Conservation (phyloP, 2,797 vertebrate species). For the Acanthiza pusilla region DNA sequence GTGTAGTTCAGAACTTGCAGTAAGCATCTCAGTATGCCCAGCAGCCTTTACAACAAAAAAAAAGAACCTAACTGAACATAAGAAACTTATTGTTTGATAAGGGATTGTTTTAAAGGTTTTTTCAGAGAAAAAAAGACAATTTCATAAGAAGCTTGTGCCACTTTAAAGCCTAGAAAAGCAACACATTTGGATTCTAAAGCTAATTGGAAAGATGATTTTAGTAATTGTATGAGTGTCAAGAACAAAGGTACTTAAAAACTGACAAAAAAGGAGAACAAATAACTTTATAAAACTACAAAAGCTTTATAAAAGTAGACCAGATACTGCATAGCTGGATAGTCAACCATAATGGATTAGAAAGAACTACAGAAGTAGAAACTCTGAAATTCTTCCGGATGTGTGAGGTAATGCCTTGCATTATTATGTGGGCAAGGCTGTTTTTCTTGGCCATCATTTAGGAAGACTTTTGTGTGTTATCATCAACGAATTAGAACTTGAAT, state of each 20-base stretch:
- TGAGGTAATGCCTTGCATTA: constrained; percentile 33
- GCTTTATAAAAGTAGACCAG: background rate
- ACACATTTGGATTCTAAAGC: background rate
- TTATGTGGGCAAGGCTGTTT: constrained; percentile 21
- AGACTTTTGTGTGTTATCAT: constrained; percentile 6
- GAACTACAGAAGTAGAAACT: background rate
- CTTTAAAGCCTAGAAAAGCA: background rate
- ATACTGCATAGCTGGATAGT: background rate
- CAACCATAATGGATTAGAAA: background rate
- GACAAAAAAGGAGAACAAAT: background rate
- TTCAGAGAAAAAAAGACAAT: background rate
- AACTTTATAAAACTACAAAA: background rate
- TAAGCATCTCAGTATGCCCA: background rate
- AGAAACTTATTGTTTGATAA: background rate
- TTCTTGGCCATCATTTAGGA: constrained; percentile 28
- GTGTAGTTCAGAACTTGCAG: background rate
- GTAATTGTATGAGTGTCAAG: background rate
- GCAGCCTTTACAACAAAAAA: background rate
- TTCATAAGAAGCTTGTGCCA: background rate
- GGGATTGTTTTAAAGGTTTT: background rate
- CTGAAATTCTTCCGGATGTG: background rate
- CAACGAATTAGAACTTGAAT: background rate
- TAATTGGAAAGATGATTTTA: constrained; percentile 3
- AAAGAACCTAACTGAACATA: background rate
- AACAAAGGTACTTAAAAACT: background rate